Conservation (phyloP, 2,797 vertebrate genomes). For the Triplophysa bombifrons region DNA sequence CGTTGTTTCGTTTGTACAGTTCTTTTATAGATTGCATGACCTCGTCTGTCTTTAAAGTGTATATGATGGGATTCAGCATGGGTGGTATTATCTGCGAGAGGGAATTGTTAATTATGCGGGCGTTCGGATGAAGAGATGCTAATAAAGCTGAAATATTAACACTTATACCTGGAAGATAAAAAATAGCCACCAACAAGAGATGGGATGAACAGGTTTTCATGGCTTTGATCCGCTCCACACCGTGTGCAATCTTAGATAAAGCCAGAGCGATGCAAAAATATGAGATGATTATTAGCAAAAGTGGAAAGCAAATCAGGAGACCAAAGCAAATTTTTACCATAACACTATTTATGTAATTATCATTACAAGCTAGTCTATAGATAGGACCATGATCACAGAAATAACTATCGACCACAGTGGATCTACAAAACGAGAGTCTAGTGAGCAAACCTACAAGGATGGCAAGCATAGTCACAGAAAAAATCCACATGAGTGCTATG, state of each 20-base stretch:
- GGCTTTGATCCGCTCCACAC: slow-evolving; percentile 55
- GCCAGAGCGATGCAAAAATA: slow-evolving; percentile 62
- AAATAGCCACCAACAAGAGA: slow-evolving; percentile 64
- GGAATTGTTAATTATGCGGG: slow-evolving; percentile 63
- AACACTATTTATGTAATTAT: slow-evolving; percentile 44
- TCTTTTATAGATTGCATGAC: slow-evolving; percentile 63
- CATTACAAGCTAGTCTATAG: slow-evolving; percentile 62
- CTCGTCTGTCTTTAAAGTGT: slow-evolving; percentile 72
- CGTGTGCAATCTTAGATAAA: slow-evolving; percentile 56
- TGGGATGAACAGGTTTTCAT: slow-evolving; percentile 68
- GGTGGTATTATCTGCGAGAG: slow-evolving; percentile 64
- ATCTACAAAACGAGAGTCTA: slow-evolving; percentile 67
- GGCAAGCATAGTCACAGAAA: slow-evolving; percentile 8
- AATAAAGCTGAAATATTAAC: slow-evolving; percentile 47
- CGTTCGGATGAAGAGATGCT: slow-evolving; percentile 60
- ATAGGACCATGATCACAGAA: slow-evolving; percentile 67
- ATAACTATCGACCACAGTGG: slow-evolving; percentile 62
- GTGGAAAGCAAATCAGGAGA: slow-evolving; percentile 50
- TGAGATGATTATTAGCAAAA: slow-evolving; percentile 54
- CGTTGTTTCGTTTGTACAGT: slow-evolving; percentile 26
- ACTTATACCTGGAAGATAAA: slow-evolving; percentile 60
- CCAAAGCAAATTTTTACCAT: not conserved
- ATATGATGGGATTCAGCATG: slow-evolving; percentile 72
- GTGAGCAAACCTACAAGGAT: slow-evolving; percentile 43
- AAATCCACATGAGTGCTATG: not conserved